Percentiles rank a stretch among this genome's conserved stretches.
Evolutionary conservation across 2,113 vertebrate species (phyloP).

Genomic region (Scalopus aquaticus): DNA sequence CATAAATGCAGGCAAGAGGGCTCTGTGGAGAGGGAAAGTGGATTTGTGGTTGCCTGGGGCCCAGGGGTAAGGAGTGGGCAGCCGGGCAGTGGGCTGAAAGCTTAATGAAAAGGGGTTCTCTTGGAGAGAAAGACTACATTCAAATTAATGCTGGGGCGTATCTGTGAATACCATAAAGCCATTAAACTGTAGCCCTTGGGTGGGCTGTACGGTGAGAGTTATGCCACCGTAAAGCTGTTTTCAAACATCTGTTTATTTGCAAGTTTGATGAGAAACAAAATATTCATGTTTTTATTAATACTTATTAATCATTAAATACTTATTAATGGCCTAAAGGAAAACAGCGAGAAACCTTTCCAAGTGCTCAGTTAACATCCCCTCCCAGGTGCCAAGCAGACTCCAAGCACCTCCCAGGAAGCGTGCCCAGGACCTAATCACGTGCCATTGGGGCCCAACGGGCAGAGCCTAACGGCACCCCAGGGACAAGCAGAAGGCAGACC

Average conservation of each 20-base stretch:
- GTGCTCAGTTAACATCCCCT: neutral
- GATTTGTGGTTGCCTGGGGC: neutral
- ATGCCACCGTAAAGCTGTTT: neutral
- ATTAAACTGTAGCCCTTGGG: neutral
- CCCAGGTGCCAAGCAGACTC: rapidly evolving
- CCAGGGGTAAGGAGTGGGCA: neutral
- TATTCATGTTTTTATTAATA: neutral
- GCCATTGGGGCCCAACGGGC: rapidly evolving
- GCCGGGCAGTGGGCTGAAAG: rapidly evolving
- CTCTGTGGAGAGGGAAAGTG: neutral
- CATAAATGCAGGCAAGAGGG: neutral
- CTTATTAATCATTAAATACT: neutral
- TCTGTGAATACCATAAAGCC: neutral
- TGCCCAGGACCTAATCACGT: rapidly evolving
- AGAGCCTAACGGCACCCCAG: neutral
- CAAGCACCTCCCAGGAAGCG: neutral
- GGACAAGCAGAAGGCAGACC: neutral
- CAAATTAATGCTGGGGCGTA: neutral
- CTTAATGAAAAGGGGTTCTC: neutral
- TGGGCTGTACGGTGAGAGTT: neutral
- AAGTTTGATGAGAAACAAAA: slow-evolving; percentile 3
- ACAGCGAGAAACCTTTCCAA: neutral
- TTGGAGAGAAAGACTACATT: neutral
- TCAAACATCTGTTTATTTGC: neutral
- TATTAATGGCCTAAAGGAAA: neutral